phyloP scores from a whole-genome alignment of 1,140 invertebrate genomes.

The Zaprionus ornatus region DNA sequence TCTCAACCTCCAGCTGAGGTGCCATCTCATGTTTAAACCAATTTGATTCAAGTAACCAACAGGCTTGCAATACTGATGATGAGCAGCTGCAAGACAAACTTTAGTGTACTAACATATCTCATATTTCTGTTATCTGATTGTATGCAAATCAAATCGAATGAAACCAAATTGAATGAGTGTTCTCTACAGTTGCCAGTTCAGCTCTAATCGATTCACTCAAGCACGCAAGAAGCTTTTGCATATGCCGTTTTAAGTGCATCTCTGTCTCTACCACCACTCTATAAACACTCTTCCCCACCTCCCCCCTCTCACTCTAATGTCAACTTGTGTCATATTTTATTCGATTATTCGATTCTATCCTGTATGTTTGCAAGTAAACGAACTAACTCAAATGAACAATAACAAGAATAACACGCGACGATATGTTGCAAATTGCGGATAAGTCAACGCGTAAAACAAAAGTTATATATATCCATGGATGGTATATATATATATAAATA shows the following conservation, averaged over 20 bases:
- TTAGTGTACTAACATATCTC: not conserved
- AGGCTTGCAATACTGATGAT: not conserved
- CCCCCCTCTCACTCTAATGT: conserved; percentile 14
- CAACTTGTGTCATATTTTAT: conserved; percentile 55
- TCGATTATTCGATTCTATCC: conserved; percentile 65
- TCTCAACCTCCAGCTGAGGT: not conserved
- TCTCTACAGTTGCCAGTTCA: conserved; percentile 27
- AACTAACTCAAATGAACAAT: conserved; percentile 40
- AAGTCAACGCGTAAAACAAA: not conserved
- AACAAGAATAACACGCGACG: conserved; percentile 23
- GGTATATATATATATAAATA: not conserved
- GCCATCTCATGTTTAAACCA: not conserved
- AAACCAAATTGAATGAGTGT: conserved; percentile 30
- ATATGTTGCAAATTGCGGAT: conserved; percentile 14
- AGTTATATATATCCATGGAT: not conserved
- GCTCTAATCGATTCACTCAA: conserved; percentile 52
- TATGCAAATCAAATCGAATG: conserved; percentile 1
- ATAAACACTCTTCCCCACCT: conserved; percentile 3
- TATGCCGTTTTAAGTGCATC: conserved; percentile 41
- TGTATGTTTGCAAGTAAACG: conserved; percentile 68
- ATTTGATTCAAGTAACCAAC: not conserved
- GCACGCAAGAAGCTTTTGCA: conserved; percentile 60
- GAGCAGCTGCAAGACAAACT: not conserved
- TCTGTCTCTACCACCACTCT: conserved; percentile 16
- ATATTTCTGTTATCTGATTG: not conserved